Evolutionary conservation across 2,888 invertebrate genomes (phyloP), one percentile per base, ranked within the genome.

Genomic region (Diabrotica balteata): DNA sequence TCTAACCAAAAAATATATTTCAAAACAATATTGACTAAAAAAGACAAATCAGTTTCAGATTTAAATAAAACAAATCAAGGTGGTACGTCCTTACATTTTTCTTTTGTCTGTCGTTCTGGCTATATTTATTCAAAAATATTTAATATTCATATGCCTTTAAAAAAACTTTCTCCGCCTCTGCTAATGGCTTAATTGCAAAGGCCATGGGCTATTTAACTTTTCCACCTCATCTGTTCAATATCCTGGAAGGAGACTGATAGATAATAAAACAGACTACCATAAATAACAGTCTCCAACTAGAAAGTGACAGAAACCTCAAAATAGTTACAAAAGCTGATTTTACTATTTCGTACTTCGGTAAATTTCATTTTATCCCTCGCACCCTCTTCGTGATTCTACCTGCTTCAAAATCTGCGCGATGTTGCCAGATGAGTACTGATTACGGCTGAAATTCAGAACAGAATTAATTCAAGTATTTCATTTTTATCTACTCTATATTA

Each of bases 241-340:
- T 52, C 59, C 52, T n/a, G 58, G n/a, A 57, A 65, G 44, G 44
- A 52, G 57, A 58, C 53, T 22, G 46, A 52, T 42, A 46, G 46
- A 60, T 63, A 63, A 63, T 47, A 63, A 53, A 45, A 57, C 45
- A 61, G 59, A 50, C 55, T 17, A 42, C 58, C 65, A 62, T 62
- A 66, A 65, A 71, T 64, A 69, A 69, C 62, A 52, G 32, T 57
- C 54, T 68, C 66, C 59, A 68, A 66, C 57, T 47, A 59, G 61
- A 67, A 59, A 59, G 49, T 64, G 62, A 66, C 71, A 68, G 43
- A 50, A 69, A 66, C 62, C 60, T 59, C 63, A 49, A 64, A 72
- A 70, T 70, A 70, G 66, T 66, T 67, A 60, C 70, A 57, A 66
- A 58, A 42, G 52, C 51, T 57, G 10, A 63, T 68, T 63, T 59